Base-by-base conservation (phyloP, 2,888 invertebrate genomes). In the Archips xylosteana region DNA sequence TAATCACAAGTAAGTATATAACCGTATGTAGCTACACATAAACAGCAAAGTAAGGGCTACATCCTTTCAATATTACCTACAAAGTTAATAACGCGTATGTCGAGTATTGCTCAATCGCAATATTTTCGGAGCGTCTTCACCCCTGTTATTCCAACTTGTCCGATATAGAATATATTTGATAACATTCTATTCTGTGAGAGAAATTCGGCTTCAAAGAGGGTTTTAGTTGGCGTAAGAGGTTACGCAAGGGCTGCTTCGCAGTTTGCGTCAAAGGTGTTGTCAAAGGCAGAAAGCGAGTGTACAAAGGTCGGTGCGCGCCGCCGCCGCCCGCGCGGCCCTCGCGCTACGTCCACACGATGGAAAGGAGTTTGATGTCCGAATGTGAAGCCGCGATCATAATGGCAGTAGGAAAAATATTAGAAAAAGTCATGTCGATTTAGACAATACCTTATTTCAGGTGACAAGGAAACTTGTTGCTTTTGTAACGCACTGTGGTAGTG, bases 211-310 rank as follows among this genome's bases (percentile, higher is more conserved):
- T 85, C 81, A 84, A 84, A 84, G 87, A 87, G 87, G 88, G 88
- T 86, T 83, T 85, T 79, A 65, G 68, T 76, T 81, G 81, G 79
- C 83, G 85, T 82, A 83, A 85, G 87, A 89, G 85, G 87, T 89
- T 88, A 86, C 88, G 87, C 85, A 85, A 90, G 87, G 89, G 89
- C 87, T 85, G 85, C 85, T 87, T 83, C 83, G 81, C 80, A 78
- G 83, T 84, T 85, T 85, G 84, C 87, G 86, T 89, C 87, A 89
- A 89, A 88, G 87, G 83, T 85, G 87, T 86, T 92, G 93, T 93
- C 93, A 92, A 83, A 78, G 82, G 80, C 93, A 93, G 91, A 85
- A 86, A 82, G 79, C 82, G 83, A 85, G 87, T 89, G 82, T 83
- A 85, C 89, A 88, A 87, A 89, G 88, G 85, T 83, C 85, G 81